Base-by-base conservation (phyloP, 2,888 invertebrate species). In the Chalcosyrphus nemorum region DNA sequence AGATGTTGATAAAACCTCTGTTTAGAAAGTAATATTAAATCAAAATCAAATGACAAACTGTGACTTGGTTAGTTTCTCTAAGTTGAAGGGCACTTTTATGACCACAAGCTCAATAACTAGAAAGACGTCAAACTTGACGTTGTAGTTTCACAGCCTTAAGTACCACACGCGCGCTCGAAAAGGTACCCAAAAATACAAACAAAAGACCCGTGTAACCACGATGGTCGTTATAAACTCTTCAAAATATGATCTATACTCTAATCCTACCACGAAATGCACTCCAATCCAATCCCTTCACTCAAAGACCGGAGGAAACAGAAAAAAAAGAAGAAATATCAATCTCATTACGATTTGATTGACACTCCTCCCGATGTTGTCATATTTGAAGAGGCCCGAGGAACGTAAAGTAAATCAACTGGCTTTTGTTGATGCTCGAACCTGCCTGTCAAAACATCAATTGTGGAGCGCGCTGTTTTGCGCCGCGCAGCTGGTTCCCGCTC, bases 361-460 rank as follows among this genome's bases (percentile, higher is more conserved):
- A 72, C 78, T 59, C 50, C 65, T 81, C 70, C 76, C 61, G 65
- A 59, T 59, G 50, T 65, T 82, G 82, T 82, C 82, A 82, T 68
- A 68, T 72, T 77, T 78, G 82, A 77, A 82, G 77, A 82, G 78
- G 61, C 61, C 35, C 35, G 38, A n/a, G n/a, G n/a, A 77, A 63
- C 70, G 27, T 45, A 43, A 7, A 54, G 21, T 75, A 72, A 72
- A 72, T 72, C 82, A 68, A 61, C 59, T 66, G 59, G 66, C 70
- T 45, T 77, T 82, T 82, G 82, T 82, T 72, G 78, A 72, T 82
- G 77, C 82, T 77, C 72, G 72, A 78, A 72, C 78, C 77, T 72
- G 82, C 66, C 82, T 82, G 77, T 82, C 82, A 82, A 82, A 82
- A 82, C 78, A 82, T 77, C 82, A 82, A 72, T 82, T 82, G 70